These are phyloP conservation scores for Oligia fasciuncula DNA, from an alignment of 2,888 invertebrate species.

Conservation along the genomic window DNA sequence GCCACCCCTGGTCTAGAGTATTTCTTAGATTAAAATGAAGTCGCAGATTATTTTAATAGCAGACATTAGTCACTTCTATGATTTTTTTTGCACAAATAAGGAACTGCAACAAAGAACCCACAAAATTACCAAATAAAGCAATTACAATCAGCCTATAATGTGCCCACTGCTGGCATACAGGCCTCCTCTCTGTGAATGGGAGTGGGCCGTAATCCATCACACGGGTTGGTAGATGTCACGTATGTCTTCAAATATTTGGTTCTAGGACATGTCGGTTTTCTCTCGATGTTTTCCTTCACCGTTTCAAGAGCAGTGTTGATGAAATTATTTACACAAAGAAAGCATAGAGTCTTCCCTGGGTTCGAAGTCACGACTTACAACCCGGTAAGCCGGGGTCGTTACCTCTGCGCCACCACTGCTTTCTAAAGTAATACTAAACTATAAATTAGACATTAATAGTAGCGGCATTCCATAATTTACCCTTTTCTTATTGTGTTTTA, in stretches of 20 bases:
- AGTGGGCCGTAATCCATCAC: no score
- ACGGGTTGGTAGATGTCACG: no score
- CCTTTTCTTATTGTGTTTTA: neutral
- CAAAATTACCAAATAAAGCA: neutral
- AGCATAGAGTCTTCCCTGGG: neutral
- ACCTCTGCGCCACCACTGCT: no score
- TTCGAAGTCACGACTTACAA: neutral
- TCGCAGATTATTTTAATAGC: no score
- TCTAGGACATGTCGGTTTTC: no score
- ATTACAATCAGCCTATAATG: neutral
- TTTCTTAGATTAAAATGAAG: neutral
- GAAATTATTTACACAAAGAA: neutral
- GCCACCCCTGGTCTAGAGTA: neutral
- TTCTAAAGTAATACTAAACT: no score
- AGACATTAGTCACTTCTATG: no score
- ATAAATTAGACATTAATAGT: neutral
- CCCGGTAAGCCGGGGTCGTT: neutral
- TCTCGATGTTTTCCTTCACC: no score
- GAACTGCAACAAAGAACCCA: neutral
- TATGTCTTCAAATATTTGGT: no score
- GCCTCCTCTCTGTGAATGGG: neutral
- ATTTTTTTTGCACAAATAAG: neutral
- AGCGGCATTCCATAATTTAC: neutral
- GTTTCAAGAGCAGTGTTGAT: neutral
- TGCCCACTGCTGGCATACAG: neutral